These are phyloP conservation scores for Stenoptilia bipunctidactyla DNA, from an alignment of 2,888 invertebrate species.

Conservation along the genomic window DNA sequence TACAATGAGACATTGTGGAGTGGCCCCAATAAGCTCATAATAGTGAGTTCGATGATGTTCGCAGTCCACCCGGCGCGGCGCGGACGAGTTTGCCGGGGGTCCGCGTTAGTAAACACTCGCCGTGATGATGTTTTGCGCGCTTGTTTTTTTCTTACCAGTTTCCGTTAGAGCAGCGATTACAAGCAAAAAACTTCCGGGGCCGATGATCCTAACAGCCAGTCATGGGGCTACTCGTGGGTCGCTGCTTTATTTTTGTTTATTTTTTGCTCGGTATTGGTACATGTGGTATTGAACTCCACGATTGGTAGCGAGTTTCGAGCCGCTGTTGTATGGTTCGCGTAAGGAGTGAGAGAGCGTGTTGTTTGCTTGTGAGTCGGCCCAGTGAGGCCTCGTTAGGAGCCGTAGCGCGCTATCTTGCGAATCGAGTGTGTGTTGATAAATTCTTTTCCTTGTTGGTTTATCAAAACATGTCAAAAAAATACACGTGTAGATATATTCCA, in stretches of 20 bases:
- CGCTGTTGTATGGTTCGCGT: slow-evolving; percentile 23
- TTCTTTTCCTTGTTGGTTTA: no score
- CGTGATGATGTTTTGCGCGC: neutral
- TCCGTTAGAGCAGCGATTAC: slow-evolving; percentile 20
- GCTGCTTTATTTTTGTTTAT: slow-evolving; percentile 33
- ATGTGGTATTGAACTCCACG: slow-evolving; percentile 36
- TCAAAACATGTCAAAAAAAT: no score
- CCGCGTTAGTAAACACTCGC: neutral
- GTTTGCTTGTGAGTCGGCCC: slow-evolving; percentile 37
- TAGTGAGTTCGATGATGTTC: no score
- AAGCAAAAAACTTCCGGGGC: slow-evolving; percentile 36
- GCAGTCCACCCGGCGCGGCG: no score
- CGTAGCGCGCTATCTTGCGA: no score
- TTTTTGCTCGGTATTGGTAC: slow-evolving; percentile 26
- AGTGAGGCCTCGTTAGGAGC: no score
- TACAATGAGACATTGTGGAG: neutral
- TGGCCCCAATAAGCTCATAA: no score
- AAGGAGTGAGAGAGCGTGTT: slow-evolving; percentile 46
- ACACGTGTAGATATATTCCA: no score
- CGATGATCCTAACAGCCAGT: slow-evolving; percentile 32
- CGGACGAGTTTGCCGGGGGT: neutral
- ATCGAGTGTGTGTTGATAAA: no score
- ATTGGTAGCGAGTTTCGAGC: slow-evolving; percentile 7
- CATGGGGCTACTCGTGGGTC: slow-evolving; percentile 33
- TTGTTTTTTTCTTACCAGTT: neutral